Conservation (phyloP, 1,140 invertebrate species). For the Rhopalosiphum maidis region DNA sequence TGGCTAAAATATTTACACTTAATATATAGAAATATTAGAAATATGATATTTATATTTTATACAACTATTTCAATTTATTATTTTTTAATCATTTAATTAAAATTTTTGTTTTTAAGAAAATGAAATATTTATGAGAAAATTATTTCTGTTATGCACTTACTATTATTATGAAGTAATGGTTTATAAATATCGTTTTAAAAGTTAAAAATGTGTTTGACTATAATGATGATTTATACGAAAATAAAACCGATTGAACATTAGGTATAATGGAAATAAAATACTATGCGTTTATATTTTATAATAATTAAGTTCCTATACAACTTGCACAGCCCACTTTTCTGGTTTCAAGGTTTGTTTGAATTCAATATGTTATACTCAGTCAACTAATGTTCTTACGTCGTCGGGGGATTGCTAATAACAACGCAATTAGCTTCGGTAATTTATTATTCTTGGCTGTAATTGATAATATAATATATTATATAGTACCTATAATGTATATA, state of each 20-base stretch:
- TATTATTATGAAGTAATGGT: not conserved
- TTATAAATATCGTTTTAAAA: not conserved
- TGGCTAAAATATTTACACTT: not conserved
- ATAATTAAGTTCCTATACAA: not conserved
- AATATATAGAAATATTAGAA: not conserved
- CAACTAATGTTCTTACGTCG: not conserved
- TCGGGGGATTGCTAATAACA: not conserved
- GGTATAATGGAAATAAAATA: not conserved
- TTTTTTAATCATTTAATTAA: not conserved
- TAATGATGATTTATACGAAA: not conserved
- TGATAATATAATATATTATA: not conserved
- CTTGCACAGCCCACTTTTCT: not conserved
- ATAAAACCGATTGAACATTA: not conserved
- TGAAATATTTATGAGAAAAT: not conserved
- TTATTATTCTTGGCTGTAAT: constrained; percentile 1
- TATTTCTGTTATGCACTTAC: not conserved
- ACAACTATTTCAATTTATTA: not conserved
- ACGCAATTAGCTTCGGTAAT: not conserved
- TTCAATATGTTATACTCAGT: not conserved
- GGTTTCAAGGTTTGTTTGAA: constrained; percentile 9
- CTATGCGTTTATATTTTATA: not conserved
- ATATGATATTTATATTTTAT: not conserved
- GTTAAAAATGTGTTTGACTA: not conserved
- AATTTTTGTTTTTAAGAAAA: not conserved
- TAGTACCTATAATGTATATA: not conserved